Percentiles rank a stretch among this genome's conserved stretches.
These are phyloP conservation scores for Andrena fulva DNA, from an alignment of 2,888 invertebrate species.

Conservation along the genomic window DNA sequence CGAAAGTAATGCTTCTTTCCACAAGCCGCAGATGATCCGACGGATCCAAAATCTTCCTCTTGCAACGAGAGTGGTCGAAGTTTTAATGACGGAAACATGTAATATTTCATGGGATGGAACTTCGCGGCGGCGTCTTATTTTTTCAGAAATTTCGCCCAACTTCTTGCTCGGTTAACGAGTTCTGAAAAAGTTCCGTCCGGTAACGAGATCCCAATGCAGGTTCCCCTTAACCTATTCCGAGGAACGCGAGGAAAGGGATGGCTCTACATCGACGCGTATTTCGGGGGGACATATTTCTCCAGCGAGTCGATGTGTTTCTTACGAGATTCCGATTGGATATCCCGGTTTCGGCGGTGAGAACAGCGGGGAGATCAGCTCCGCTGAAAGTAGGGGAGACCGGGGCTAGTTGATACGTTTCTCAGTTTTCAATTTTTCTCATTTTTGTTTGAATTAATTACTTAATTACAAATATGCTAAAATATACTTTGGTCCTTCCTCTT, in stretches of 20 bases:
- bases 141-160: constrained; percentile 35
- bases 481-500: too few relatives aligned
- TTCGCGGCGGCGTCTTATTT: constrained; percentile 37
- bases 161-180: constrained; percentile 38
- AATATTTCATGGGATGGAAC: constrained; percentile 35
- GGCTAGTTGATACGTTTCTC: too few relatives aligned
- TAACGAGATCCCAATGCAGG: constrained; percentile 45
- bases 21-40: constrained; percentile 6
- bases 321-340: not conserved
- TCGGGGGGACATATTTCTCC: constrained; percentile 3
- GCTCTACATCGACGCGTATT: not conserved
- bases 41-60: not conserved
- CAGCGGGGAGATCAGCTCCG: constrained; percentile 18
- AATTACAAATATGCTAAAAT: too few relatives aligned
- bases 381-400: too few relatives aligned
- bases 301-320: not conserved
- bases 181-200: constrained; percentile 21
- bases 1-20: not conserved
- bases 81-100: constrained; percentile 48
- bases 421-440: too few relatives aligned
- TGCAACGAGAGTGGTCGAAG: constrained; percentile 27
- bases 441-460: too few relatives aligned
- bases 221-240: not conserved
- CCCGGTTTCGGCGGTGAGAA: not conserved
- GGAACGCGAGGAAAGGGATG: not conserved